Evolutionary conservation across 2,888 invertebrate species (phyloP).

Genomic region (Amiota mariae): DNA sequence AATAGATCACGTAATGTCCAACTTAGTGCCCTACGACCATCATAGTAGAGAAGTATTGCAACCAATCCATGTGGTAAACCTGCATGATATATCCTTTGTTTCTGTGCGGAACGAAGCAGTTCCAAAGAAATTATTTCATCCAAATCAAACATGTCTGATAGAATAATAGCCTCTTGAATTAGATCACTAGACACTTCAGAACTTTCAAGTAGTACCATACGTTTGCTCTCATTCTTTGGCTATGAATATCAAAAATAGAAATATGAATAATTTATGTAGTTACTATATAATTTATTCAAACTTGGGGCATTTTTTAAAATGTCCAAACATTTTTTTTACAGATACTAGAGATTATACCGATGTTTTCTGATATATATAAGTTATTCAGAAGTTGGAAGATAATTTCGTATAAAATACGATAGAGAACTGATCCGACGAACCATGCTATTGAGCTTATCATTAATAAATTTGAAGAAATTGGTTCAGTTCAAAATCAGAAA

Average conservation of each 20-base stretch:
- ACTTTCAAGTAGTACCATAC: constrained; percentile 87
- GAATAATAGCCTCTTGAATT: constrained; percentile 92
- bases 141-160: constrained; percentile 95
- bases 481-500: too few relatives aligned
- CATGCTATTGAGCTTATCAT: too few relatives aligned
- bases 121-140: constrained; percentile 93
- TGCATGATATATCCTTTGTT: constrained; percentile 90
- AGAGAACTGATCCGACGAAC: too few relatives aligned
- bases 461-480: too few relatives aligned
- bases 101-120: constrained; percentile 90
- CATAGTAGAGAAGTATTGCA: constrained; percentile 94
- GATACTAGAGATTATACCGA: too few relatives aligned
- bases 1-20: constrained; percentile 85
- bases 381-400: too few relatives aligned
- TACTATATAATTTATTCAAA: too few relatives aligned
- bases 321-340: too few relatives aligned
- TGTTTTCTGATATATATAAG: too few relatives aligned
- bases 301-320: too few relatives aligned
- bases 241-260: constrained; percentile 62
- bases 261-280: constrained; percentile 45
- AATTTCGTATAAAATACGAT: too few relatives aligned
- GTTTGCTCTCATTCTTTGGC: constrained; percentile 85
- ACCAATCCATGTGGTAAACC: constrained; percentile 91
- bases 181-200: constrained; percentile 88
- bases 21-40: constrained; percentile 88